Base-by-base conservation (phyloP, 1,140 invertebrate genomes). In the Wasmannia auropunctata region DNA sequence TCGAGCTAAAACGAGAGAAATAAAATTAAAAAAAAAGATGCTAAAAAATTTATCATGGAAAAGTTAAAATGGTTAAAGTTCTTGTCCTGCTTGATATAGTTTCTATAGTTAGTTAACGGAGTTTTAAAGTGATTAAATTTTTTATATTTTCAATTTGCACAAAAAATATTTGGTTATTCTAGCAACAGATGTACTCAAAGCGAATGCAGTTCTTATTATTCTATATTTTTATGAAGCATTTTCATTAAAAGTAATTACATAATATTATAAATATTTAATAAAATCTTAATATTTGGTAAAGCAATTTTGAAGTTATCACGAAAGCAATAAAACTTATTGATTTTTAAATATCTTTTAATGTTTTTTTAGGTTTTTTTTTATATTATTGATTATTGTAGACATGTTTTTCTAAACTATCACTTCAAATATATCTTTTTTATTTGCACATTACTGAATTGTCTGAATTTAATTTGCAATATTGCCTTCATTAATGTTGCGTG, bases 51-150 rank as follows among this genome's bases (percentile, higher is more conserved):
- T 80, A 67, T 51, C 5, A 34, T 37, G 8, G 16, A 80, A 62
- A 79, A 67, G n/a, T 67, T 80, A 80, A 54, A 79, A 51, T 65
- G n/a, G 19, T 80, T n/a, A 67, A 80, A 69, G 31, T 69, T 54
- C 14, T 80, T 49, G 43, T 25, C 37, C 2, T 37, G 16, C 22
- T 67, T 67, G 34, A 40, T 40, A 69, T 65, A 49, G 25, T 62
- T 63, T 77, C n/a, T 65, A 28, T 40, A 77, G 16, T 43, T 25
- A 65, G 8, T 51, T 80, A 69, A 54, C n/a, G 37, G 28, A 79
- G 49, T 67, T 76, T 62, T 62, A 19, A 25, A 22, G 2, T 75
- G 2, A 25, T n/a, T 43, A 62, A n/a, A 28, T n/a, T 62, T 76
- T 76, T 62, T 76, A 43, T 16, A 43, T 76, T 75, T 37, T 56